These are phyloP conservation scores for Rotaria sp. DNA, from an alignment of 2,888 invertebrate genomes.

Conservation along the genomic window DNA sequence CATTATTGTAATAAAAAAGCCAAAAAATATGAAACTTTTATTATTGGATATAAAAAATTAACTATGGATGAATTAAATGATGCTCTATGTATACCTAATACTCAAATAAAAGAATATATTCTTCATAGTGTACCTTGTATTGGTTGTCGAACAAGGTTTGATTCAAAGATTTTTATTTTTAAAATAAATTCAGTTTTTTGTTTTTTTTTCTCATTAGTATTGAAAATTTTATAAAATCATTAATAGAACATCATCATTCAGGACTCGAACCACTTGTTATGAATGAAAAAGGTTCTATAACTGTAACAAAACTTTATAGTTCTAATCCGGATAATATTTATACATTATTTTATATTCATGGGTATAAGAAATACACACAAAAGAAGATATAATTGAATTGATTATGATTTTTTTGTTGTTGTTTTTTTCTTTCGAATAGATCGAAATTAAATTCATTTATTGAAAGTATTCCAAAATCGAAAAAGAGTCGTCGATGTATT, in stretches of 20 bases:
- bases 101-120: background rate
- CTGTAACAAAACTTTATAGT: constrained; percentile 71
- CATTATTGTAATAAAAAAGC: background rate
- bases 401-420: background rate
- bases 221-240: constrained; percentile 76
- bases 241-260: constrained; percentile 74
- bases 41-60: background rate
- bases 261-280: constrained; percentile 78
- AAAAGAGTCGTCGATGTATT: constrained; percentile 78
- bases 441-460: constrained; percentile 43
- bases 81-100: background rate
- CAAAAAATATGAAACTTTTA: background rate
- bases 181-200: no score
- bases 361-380: constrained; percentile 59
- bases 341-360: constrained; percentile 76
- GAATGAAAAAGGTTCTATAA: constrained; percentile 68
- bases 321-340: constrained; percentile 73
- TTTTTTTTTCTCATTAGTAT: constrained; percentile 61
- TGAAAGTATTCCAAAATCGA: constrained; percentile 60
- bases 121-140: background rate
- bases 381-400: background rate
- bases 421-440: constrained; percentile 44
- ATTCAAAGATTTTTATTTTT: no score
- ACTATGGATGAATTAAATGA: background rate
- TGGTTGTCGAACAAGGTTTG: constrained; percentile 21